Conservation (phyloP, 2,888 invertebrate species). For the Tholera decimalis region DNA sequence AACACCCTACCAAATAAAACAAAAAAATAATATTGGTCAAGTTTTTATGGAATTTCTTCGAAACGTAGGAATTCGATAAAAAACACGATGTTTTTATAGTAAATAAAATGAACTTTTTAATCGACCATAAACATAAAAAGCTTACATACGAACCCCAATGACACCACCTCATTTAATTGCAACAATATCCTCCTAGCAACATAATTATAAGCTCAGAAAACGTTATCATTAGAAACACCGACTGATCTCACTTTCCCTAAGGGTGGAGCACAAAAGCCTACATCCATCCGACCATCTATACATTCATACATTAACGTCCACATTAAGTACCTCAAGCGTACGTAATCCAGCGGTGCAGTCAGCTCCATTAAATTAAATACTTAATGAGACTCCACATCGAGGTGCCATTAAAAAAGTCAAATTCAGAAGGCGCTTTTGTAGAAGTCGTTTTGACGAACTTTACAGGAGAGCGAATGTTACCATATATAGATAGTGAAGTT, state of each 20-base stretch:
- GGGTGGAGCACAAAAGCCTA: constrained; percentile 23
- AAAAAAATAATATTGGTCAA: too few species aligned
- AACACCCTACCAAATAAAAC: too few species aligned
- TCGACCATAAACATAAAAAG: neutral
- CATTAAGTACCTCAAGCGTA: constrained; percentile 44
- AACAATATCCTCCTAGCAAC: constrained; percentile 4
- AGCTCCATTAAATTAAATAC: constrained; percentile 65
- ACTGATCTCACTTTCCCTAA: constrained; percentile 7
- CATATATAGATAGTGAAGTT: too few species aligned
- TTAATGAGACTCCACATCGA: constrained; percentile 52
- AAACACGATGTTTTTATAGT: too few species aligned
- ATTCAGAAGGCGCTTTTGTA: neutral
- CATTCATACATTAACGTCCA: constrained; percentile 28
- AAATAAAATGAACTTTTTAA: neutral
- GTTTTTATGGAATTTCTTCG: too few species aligned
- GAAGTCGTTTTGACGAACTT: too few species aligned
- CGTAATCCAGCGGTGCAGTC: constrained; percentile 60
- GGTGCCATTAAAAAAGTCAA: neutral
- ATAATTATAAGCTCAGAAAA: neutral
- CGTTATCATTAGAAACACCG: constrained; percentile 1
- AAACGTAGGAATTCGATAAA: too few species aligned
- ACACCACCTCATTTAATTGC: neutral
- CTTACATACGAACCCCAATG: neutral
- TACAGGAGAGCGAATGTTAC: too few species aligned
- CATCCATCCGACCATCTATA: neutral